Conservation (phyloP, 1,140 invertebrate species). For the Lucilia sericata region DNA sequence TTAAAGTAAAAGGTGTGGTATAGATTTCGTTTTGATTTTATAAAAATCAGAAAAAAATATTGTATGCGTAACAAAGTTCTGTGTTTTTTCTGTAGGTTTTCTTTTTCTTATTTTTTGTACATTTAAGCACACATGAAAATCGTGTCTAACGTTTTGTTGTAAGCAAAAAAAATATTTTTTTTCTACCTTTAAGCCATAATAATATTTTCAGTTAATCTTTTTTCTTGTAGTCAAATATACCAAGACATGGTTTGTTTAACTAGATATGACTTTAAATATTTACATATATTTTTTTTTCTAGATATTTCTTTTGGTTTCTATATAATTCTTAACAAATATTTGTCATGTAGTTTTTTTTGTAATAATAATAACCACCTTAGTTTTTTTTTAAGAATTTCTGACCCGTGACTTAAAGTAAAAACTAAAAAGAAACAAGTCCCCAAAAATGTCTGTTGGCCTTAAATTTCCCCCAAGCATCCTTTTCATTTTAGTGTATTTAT, state of each 20-base stretch:
- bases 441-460: no score
- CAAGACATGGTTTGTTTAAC: no score
- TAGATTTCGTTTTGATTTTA: neutral
- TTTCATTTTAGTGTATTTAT: no score
- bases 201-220: neutral
- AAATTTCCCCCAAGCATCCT: no score
- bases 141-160: conserved; percentile 8
- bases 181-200: neutral
- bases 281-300: neutral
- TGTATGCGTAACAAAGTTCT: neutral
- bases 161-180: neutral
- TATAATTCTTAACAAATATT: neutral
- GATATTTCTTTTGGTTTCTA: neutral
- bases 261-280: no score
- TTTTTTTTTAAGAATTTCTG: no score
- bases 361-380: no score
- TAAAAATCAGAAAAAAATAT: neutral
- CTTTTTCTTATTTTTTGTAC: neutral
- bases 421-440: no score
- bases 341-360: neutral
- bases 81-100: neutral
- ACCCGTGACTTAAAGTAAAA: no score
- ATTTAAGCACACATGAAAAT: conserved; percentile 13
- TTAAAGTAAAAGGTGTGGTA: conserved; percentile 8
- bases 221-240: neutral